Evolutionary conservation across 2,888 invertebrate species (phyloP), one percentile per base, ranked within the genome.

Genomic region (Heteromurus nitidus): DNA sequence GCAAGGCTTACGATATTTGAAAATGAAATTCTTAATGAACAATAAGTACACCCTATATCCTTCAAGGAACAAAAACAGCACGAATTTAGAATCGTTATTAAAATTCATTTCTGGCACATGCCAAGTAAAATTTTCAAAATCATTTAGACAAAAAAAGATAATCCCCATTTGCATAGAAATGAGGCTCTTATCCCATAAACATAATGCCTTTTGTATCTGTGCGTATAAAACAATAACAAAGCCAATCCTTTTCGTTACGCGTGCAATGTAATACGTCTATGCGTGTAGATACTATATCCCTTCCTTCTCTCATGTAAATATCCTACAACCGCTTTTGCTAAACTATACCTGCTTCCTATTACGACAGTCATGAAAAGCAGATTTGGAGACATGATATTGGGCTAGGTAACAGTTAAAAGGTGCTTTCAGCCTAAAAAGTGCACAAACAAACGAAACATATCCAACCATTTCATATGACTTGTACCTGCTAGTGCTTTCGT

Each of bases 351-450:
- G 22, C 50, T 47, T 67, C 75, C 75, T 53, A 55, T 75, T 75
- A 75, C 42, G 55, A 20, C 55, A 75, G 26, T 65, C 65, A 55
- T 67, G 75, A 75, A 53, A 36, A 36, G 13, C n/a, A 65, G 75
- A 75, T 75, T 73, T 73, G 73, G 64, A 73, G 62, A 64, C 30
- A 50, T 50, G 74, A 74, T 74, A 74, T 75, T 53, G 55, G 36
- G 24, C 75, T 75, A 26, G 74, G 65, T 75, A 55, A 55, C 72
- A 60, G 55, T 47, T n/a, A 26, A 1, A 36, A n/a, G n/a, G n/a
- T 36, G 36, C 13, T 13, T 20, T 50, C 20, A 50, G 5, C 50
- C n/a, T n/a, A 36, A n/a, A 11, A 55, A 24, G 24, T 55, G 24
- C 55, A 55, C 3, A 11, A 50, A 36, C n/a, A n/a, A n/a, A n/a